Conservation (phyloP, 2,113 vertebrate species). For the Podiceps cristatus region DNA sequence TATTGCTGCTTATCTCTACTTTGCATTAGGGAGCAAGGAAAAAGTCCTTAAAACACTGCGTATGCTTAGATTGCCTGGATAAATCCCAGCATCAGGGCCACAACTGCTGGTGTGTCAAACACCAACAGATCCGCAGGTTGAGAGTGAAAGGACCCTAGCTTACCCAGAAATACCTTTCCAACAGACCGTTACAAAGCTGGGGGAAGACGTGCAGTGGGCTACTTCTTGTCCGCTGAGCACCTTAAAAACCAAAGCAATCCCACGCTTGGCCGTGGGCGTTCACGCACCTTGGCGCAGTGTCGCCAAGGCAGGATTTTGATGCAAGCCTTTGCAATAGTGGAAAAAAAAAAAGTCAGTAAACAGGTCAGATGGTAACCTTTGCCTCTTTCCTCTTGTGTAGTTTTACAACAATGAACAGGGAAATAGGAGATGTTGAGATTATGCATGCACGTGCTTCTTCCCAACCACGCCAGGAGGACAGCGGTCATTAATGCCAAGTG, state of each 20-base stretch:
- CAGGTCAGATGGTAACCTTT: background rate
- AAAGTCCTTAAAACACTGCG: background rate
- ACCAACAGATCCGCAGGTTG: fast-evolving
- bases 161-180: background rate
- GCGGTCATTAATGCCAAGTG: background rate
- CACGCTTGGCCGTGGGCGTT: background rate
- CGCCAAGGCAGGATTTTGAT: background rate
- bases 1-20: conserved; percentile 11
- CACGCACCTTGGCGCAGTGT: fast-evolving
- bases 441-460: background rate
- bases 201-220: background rate
- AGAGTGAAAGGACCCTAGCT: background rate
- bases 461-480: background rate
- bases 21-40: background rate
- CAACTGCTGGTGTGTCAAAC: background rate
- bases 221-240: background rate
- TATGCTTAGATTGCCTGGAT: background rate
- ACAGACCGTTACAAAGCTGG: background rate
- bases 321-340: background rate
- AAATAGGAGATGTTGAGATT: background rate
- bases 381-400: background rate
- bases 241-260: background rate
- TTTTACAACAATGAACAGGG: background rate
- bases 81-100: background rate
- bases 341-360: background rate